These are phyloP conservation scores for Brachylomia viminalis DNA, from an alignment of 2,888 invertebrate genomes.

Conservation along the genomic window DNA sequence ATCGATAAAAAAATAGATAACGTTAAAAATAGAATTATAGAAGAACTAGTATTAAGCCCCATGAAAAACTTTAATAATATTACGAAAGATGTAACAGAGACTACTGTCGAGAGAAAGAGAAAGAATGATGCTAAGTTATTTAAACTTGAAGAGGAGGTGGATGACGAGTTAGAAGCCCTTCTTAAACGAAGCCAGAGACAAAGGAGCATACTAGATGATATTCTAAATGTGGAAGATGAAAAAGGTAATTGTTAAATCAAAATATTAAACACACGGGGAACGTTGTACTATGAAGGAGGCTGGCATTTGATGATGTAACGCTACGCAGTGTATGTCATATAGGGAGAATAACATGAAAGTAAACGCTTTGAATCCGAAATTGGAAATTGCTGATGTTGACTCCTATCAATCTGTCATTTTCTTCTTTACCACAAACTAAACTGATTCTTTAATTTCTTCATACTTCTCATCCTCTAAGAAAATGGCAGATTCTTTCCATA, in stretches of 20 bases:
- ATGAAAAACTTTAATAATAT: conserved; percentile 80
- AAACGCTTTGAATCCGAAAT: conserved; percentile 76
- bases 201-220: conserved; percentile 93
- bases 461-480: conserved; percentile 58
- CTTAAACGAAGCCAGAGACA: conserved; percentile 92
- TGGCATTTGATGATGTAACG: conserved; percentile 84
- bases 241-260: conserved; percentile 88
- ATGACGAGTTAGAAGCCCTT: conserved; percentile 92
- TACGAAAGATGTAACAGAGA: conserved; percentile 85
- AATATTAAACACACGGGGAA: conserved; percentile 77
- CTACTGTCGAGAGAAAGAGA: conserved; percentile 82
- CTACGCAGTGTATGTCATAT: conserved; percentile 82
- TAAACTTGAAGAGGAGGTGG: conserved; percentile 88
- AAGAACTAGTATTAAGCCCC: conserved; percentile 85
- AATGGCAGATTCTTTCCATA: conserved; percentile 74
- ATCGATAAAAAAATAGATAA: conserved; percentile 81
- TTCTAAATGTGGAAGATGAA: conserved; percentile 91
- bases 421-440: conserved; percentile 50
- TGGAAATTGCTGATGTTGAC: conserved; percentile 74
- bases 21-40: conserved; percentile 85
- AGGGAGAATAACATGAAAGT: conserved; percentile 75
- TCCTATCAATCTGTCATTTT: conserved; percentile 77
- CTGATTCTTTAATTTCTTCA: conserved; percentile 46
- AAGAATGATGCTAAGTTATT: conserved; percentile 77
- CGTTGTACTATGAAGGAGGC: conserved; percentile 75